These are phyloP conservation scores for Eilema depressum DNA, from an alignment of 2,888 invertebrate genomes.

Conservation along the genomic window DNA sequence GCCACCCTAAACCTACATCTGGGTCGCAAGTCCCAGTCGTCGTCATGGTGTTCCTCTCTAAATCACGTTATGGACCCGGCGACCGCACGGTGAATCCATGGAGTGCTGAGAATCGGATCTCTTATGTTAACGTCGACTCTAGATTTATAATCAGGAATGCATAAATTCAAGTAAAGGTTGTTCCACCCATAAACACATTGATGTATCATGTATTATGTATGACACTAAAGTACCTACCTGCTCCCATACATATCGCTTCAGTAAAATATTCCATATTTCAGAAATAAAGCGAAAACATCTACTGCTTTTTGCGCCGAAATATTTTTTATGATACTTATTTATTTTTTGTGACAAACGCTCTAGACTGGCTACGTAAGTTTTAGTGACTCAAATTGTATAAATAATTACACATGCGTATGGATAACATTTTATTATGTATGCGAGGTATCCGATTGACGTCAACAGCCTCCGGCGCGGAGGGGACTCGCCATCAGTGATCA, in stretches of 20 bases:
- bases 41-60: too few relatives aligned
- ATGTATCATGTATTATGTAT: too few relatives aligned
- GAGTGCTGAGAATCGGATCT: too few relatives aligned
- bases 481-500: conserved; percentile 19
- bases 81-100: too few relatives aligned
- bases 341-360: background rate
- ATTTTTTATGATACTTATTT: background rate
- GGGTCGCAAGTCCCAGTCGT: too few relatives aligned
- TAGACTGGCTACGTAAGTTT: conserved; percentile 30
- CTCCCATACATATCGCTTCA: background rate
- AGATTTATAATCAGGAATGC: too few relatives aligned
- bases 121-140: too few relatives aligned
- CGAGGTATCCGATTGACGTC: conserved; percentile 61
- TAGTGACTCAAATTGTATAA: conserved; percentile 45
- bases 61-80: too few relatives aligned
- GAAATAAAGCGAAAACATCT: conserved; percentile 1
- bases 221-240: too few relatives aligned
- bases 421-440: conserved; percentile 57
- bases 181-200: too few relatives aligned
- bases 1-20: too few relatives aligned
- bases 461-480: conserved; percentile 43
- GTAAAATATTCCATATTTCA: background rate
- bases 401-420: conserved; percentile 52
- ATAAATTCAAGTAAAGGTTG: too few relatives aligned
- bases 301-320: background rate